Evolutionary conservation across 2,113 vertebrate genomes (phyloP).

Genomic region (Lethenteron camtschaticum): DNA sequence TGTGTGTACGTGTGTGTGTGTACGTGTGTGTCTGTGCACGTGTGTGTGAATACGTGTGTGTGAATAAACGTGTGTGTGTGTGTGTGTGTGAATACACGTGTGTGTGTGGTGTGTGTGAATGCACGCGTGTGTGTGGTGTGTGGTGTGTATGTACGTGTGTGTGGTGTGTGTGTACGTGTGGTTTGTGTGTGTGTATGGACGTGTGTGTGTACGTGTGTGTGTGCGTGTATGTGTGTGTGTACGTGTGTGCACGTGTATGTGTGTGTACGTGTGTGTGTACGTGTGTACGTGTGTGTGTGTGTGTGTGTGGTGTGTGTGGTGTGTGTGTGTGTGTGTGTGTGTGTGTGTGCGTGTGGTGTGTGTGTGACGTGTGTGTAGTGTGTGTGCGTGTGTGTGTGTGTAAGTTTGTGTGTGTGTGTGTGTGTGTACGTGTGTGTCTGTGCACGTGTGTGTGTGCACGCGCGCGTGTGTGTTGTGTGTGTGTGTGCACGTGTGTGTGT

Average conservation of each 20-base stretch:
- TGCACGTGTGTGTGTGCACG: background rate
- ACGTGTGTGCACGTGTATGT: background rate
- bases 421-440: background rate
- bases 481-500: background rate
- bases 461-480: too few species aligned
- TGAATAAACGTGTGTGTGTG: background rate
- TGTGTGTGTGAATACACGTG: background rate
- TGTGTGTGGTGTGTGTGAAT: background rate
- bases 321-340: background rate
- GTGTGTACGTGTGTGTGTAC: background rate
- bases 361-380: too few species aligned
- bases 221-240: too few species aligned
- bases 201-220: conserved; percentile 3
- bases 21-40: background rate
- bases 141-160: background rate
- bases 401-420: background rate
- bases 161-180: background rate
- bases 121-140: background rate
- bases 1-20: background rate
- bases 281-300: background rate
- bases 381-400: background rate
- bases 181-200: background rate
- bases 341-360: too few species aligned
- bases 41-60: background rate
- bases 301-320: background rate